Conservation (phyloP, 2,888 invertebrate genomes). For the Conops quadrifasciatus region DNA sequence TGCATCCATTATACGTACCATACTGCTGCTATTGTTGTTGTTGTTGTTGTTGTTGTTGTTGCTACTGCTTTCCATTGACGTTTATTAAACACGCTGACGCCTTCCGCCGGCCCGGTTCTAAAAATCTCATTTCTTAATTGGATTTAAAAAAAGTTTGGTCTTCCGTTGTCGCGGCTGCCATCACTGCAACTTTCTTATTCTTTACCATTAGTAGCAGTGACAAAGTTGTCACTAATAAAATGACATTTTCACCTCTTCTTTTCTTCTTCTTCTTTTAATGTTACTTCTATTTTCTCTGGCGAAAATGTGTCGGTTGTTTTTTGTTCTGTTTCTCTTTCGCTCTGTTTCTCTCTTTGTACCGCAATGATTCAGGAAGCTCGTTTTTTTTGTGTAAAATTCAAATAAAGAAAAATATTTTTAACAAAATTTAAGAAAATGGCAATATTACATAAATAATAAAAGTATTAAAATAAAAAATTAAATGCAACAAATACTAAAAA, state of each 20-base stretch:
- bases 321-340: too few species aligned
- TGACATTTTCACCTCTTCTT: not conserved
- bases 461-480: not conserved
- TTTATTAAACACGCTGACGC: not conserved
- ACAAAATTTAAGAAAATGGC: not conserved
- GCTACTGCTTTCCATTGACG: too few species aligned
- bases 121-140: constrained; percentile 41
- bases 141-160: constrained; percentile 38
- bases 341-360: too few species aligned
- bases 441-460: not conserved
- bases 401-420: not conserved
- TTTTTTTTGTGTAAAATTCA: not conserved
- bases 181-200: not conserved
- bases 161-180: not conserved
- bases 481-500: not conserved
- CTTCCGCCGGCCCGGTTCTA: constrained; percentile 22
- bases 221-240: not conserved
- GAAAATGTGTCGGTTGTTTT: too few species aligned
- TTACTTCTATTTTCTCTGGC: not conserved
- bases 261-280: not conserved
- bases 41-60: too few species aligned
- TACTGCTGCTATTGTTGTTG: too few species aligned
- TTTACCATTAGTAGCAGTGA: not conserved
- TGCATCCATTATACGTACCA: too few species aligned
- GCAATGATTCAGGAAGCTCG: too few species aligned